Percentiles rank a stretch among this genome's conserved stretches.
Conservation (phyloP, 2,113 vertebrate species). For the Propithecus coquereli region DNA sequence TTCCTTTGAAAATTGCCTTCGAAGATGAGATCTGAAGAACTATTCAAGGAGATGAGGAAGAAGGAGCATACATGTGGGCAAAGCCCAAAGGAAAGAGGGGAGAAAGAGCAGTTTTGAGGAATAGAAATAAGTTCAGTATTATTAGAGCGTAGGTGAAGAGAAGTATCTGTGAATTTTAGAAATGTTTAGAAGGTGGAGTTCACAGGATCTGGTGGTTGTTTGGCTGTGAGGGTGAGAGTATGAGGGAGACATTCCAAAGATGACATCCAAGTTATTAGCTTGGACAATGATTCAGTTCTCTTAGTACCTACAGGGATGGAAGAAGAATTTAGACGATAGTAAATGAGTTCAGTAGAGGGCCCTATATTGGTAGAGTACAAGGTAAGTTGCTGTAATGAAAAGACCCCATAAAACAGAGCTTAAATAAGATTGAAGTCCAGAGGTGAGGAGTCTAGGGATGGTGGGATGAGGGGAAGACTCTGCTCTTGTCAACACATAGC, state of each 20-base stretch:
- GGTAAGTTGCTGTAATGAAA: background rate
- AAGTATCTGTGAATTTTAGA: background rate
- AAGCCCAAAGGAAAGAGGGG: background rate
- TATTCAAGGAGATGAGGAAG: background rate
- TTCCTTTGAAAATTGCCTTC: background rate
- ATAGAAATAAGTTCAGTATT: background rate
- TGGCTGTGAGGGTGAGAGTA: background rate
- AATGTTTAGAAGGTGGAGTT: background rate
- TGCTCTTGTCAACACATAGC: background rate
- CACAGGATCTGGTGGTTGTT: background rate
- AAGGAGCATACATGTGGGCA: background rate
- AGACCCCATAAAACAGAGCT: background rate
- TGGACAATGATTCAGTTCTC: background rate
- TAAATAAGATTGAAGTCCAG: background rate
- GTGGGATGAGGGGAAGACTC: too few relatives aligned
- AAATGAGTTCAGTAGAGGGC: background rate
- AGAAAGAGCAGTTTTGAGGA: background rate
- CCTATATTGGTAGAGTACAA: background rate
- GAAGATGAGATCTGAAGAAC: background rate
- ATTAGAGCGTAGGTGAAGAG: background rate
- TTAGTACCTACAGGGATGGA: background rate
- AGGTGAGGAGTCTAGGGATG: background rate
- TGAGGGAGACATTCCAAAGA: background rate
- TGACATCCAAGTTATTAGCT: background rate
- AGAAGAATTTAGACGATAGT: background rate